A percentile compares a stretch with the other conserved stretches of the same genome.
These are phyloP conservation scores for Zaprionus davidi DNA, from an alignment of 1,140 invertebrate genomes.

Conservation along the genomic window DNA sequence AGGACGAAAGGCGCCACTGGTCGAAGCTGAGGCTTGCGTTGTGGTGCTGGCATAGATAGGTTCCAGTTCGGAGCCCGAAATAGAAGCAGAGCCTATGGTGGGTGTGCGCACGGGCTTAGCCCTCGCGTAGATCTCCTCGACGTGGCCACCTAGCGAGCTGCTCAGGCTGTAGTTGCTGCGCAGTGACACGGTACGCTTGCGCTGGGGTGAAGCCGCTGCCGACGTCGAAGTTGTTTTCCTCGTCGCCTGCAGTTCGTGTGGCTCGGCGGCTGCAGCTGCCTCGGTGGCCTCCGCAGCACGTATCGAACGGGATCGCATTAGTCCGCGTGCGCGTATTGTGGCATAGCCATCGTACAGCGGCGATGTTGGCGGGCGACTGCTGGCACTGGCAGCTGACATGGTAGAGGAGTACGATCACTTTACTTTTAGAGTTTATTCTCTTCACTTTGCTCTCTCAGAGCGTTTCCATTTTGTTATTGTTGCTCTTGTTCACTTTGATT, in stretches of 20 bases:
- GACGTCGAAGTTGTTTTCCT: conserved; percentile 27
- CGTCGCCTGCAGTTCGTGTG: conserved; percentile 17
- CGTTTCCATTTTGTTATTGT: conserved; percentile 48
- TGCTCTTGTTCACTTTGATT: conserved; percentile 58
- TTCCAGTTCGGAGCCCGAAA: conserved; percentile 54
- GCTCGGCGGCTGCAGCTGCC: conserved; percentile 52
- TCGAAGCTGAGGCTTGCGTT: conserved; percentile 19
- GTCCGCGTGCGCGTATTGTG: conserved; percentile 88
- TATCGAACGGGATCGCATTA: conserved; percentile 85
- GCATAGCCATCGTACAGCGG: conserved; percentile 92
- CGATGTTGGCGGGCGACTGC: conserved; percentile 81
- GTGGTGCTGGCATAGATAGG: conserved; percentile 71
- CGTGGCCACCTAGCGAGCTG: conserved; percentile 40
- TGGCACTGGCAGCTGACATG: conserved; percentile 69
- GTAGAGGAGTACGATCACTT: background rate
- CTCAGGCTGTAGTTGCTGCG: conserved; percentile 71
- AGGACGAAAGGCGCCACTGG: conserved; percentile 56
- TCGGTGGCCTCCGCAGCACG: conserved; percentile 75
- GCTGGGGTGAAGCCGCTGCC: conserved; percentile 20
- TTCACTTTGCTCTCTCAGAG: conserved; percentile 38
- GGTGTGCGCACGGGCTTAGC: conserved; percentile 77
- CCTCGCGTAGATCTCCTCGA: conserved; percentile 70
- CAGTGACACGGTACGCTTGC: conserved; percentile 70
- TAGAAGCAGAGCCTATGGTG: conserved; percentile 47
- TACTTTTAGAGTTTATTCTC: conserved; percentile 18